Evolutionary conservation across 2,113 vertebrate genomes (phyloP).

Genomic region (Nerophis ophidion): DNA sequence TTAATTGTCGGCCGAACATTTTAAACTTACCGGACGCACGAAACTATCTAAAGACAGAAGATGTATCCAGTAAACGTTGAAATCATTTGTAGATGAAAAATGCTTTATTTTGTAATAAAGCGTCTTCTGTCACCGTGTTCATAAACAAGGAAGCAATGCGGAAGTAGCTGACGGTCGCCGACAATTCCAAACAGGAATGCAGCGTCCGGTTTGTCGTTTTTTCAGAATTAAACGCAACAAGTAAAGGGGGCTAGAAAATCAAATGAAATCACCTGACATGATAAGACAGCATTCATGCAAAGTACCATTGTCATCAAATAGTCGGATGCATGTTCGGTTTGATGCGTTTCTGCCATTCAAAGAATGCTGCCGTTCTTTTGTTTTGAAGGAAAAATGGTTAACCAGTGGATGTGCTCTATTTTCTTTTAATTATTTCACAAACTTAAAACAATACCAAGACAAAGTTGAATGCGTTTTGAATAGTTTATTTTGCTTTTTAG

Average conservation of each 20-base stretch:
- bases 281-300: not conserved
- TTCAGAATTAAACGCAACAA: slow-evolving; percentile 35
- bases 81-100: no score
- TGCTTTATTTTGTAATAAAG: not conserved
- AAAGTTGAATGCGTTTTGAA: not conserved
- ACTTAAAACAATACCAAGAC: no score
- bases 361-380: not conserved
- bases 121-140: not conserved
- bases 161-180: slow-evolving; percentile 24
- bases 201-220: slow-evolving; percentile 11
- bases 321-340: not conserved
- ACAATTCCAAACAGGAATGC: not conserved
- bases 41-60: not conserved
- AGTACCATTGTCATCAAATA: not conserved
- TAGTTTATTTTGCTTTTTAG: not conserved
- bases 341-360: not conserved
- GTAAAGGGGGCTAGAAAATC: not conserved
- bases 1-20: not conserved
- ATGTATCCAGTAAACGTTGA: not conserved
- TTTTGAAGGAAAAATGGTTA: slow-evolving; percentile 17
- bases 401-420: slow-evolving; percentile 1
- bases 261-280: no score
- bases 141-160: slow-evolving; percentile 57
- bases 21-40: not conserved
- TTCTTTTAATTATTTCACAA: no score